Evolutionary conservation across 2,888 invertebrate species (phyloP).

Genomic region (Melinaea menophilus): DNA sequence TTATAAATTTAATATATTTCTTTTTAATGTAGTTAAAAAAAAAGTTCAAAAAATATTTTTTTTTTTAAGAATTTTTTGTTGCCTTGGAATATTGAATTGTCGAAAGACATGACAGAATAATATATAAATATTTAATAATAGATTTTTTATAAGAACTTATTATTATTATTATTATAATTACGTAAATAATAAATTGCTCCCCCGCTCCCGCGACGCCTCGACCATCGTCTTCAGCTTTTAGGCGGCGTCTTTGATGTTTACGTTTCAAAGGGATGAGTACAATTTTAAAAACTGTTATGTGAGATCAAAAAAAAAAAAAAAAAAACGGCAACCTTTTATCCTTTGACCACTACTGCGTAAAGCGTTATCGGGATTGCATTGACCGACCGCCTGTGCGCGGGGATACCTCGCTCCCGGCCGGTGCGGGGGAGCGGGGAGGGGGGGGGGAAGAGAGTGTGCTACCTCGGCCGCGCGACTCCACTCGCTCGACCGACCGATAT

Average conservation of each 20-base stretch:
- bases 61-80: too few species aligned
- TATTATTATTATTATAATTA: background rate
- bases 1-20: too few species aligned
- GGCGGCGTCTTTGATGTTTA: constrained; percentile 47
- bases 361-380: constrained; percentile 60
- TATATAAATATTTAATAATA: too few species aligned
- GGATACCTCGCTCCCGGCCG: constrained; percentile 42
- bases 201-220: background rate
- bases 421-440: background rate
- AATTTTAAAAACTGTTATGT: constrained; percentile 50
- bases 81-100: too few species aligned
- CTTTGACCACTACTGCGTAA: constrained; percentile 59
- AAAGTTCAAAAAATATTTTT: too few species aligned
- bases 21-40: too few species aligned
- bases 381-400: constrained; percentile 46
- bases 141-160: too few species aligned
- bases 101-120: too few species aligned
- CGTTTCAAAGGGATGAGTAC: constrained; percentile 52
- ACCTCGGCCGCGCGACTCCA: constrained; percentile 45
- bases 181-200: background rate
- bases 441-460: constrained; percentile 34
- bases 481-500: constrained; percentile 65
- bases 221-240: constrained; percentile 20
- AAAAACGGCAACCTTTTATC: constrained; percentile 45
- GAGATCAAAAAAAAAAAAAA: constrained; percentile 43